These are phyloP conservation scores for Callithrix jacchus DNA, from an alignment of 2,113 vertebrate species.

Conservation along the genomic window DNA sequence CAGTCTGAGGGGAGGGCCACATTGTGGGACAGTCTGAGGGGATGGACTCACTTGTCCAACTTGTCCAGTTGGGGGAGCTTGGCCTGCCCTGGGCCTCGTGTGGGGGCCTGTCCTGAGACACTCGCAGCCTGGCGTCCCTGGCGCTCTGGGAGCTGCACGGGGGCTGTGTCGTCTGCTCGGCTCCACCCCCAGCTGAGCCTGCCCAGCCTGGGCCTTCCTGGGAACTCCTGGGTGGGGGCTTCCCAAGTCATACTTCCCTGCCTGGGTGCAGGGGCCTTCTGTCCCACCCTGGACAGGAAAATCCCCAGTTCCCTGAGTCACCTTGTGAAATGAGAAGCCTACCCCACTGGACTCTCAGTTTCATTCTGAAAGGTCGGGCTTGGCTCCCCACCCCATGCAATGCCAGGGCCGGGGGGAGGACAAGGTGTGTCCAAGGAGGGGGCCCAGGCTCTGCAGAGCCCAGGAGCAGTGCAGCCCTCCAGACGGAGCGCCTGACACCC, in stretches of 20 bases:
- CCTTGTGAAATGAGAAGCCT: not conserved
- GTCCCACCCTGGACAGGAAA: not conserved
- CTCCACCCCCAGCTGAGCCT: too few relatives aligned
- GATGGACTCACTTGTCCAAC: rapidly evolving
- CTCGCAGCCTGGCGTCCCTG: rapidly evolving
- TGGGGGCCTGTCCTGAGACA: rapidly evolving
- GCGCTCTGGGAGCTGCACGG: rapidly evolving
- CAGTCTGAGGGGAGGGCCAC: not conserved
- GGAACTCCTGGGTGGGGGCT: not conserved
- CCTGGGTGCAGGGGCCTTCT: not conserved
- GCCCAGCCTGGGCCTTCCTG: not conserved
- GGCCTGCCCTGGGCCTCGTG: rapidly evolving
- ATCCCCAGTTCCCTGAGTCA: not conserved
- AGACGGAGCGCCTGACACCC: not conserved
- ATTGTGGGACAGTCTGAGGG: not conserved
- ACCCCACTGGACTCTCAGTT: not conserved
- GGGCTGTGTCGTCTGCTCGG: rapidly evolving
- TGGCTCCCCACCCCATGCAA: not conserved
- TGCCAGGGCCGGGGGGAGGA: not conserved
- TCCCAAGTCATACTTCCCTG: not conserved
- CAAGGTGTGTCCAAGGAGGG: rapidly evolving
- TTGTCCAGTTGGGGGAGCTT: rapidly evolving
- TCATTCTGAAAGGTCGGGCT: slow-evolving; percentile 23
- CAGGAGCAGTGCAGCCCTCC: rapidly evolving
- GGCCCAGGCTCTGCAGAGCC: not conserved